Base-by-base conservation (phyloP, 2,888 invertebrate genomes). In the Petrolisthes manimaculis region DNA sequence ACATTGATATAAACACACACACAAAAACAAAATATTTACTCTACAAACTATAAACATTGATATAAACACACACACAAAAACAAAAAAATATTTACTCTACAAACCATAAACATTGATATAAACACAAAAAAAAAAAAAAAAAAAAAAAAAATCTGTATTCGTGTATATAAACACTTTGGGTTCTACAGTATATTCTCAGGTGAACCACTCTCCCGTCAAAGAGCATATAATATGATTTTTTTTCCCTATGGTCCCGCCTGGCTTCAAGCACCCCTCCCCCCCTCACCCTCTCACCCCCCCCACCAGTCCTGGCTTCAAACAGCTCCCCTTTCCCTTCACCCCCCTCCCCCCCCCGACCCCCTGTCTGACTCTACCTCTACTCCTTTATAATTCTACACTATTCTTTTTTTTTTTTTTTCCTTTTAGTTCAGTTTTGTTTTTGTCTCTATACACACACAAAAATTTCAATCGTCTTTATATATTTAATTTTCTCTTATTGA, bases 51-150 rank as follows among this genome's bases (percentile, higher is more conserved):
- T 21, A 14, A 9, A 21, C 24, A 24, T 51, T 8, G 37, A 75
- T 51, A 51, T 54, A 77, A 14, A 53, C 53, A 77, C 53, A 77
- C 53, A 77, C 53, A 77, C 77, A 77, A 51, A 77, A 51, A 77
- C 77, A 77, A 51, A 77, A 51, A 77, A 51, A 77, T 54, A 77
- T 54, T 53, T 24, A 77, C 77, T 61, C 8, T 61, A 9, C 8
- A 9, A 9, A 61, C 14, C 14, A 61, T 61, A 9, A 61, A 14
- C 14, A 61, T 8, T 61, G 14, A 14, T 61, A 61, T 8, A 9
- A 61, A 14, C 61, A 61, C 9, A 9, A 61, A 61, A 9, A 61
- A 61, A 9, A 61, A 61, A 9, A 61, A 61, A 9, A 61, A 61
- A 9, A 61, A 61, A 9, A 61, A 61, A 9, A 61, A 61, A 9